Evolutionary conservation across 2,797 vertebrate genomes (phyloP), one percentile per base, ranked within the genome.

Genomic region (Parauchenoglanis ngamensis): DNA sequence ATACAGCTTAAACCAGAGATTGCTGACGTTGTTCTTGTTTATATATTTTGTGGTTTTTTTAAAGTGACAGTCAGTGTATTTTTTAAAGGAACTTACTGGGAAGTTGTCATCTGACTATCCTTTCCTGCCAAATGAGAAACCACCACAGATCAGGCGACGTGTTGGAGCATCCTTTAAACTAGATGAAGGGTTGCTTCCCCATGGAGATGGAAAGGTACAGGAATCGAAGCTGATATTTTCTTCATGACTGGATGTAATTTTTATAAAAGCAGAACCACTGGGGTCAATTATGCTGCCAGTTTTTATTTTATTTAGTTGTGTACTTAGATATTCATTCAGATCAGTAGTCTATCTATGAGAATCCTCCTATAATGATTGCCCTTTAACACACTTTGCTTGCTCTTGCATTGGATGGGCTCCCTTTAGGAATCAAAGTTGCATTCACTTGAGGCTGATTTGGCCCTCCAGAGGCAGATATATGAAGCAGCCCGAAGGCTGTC

Each of bases 161-260:
- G 96, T 98, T 0, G 98, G 98, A 57, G 96, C 98, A 0, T 94
- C 96, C 40, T 99, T 98, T 91, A 97, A 96, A 90, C 92, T 99
- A 91, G 97, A 98, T 3, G 96, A 97, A 92, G 93, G 93, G 86
- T 95, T 97, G 70, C 93, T 98, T 46, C 87, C 93, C 65, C 93
- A 68, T 35, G 40, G 94, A 70, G 91, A 87, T 40, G 95, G 95
- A 90, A 94, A 96, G 97, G 98, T 98, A 94, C 91, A 6, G 28
- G n/a, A 31, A 19, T 19, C 25, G 4, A 70, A 21, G n/a, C 25
- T 56, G n/a, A 57, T 19, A 44, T 68, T 79, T 80, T 5, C 40
- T n/a, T 80, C 23, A 44, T 40, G 4, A 40, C 56, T 40, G 77
- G 7, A 0, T 7, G 6, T 11, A 10, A 19, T 67, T 52, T 85